Base-by-base conservation (phyloP, 2,888 invertebrate genomes). In the Eristalinus sepulchralis region DNA sequence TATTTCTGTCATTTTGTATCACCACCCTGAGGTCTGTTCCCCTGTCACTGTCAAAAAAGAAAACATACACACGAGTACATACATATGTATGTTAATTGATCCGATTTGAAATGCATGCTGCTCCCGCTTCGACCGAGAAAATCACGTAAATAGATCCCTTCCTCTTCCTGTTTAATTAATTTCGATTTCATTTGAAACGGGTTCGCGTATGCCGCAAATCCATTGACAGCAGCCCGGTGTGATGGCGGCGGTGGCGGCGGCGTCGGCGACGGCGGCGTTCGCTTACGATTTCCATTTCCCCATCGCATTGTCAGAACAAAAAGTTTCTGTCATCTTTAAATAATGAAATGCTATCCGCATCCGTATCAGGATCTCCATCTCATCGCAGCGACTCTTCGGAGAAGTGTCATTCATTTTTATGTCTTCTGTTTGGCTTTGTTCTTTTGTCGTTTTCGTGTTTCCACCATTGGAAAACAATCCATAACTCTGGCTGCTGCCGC, bases 151-250 rank as follows among this genome's bases (percentile, higher is more conserved):
- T 59, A 39, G 31, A 24, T 62, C 63, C 34, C 39, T 27, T 57
- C 68, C 77, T 63, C 55, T 64, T 27, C 57, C 67, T 36, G 68
- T 8, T 62, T 53, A 77, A 68, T 67, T 77, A 77, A 53, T 62
- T 62, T 76, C 57, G 59, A 77, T 60, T 68, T 60, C 31, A 53
- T 34, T 78, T 77, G 60, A 53, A 77, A 68, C 47, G 17, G 47
- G 47, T 47, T 77, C 53, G 24, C 17, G 13, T 53, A 22, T 24
- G 36, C 27, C 11, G 64, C 9, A 55, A 27, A 73, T 64, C 73
- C 36, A 64, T n/a, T 59, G 57, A 34, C 57, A 70, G 36, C 22
- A 22, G 27, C 27, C 27, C 27, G 27, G 27, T 27, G 27, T 27
- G 5, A 3, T 5, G 27, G 27, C 5, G 27, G 27, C 27, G 27